phyloP scores from a whole-genome alignment of 2,797 vertebrate species.

The Pachyuromys duprasi region DNA sequence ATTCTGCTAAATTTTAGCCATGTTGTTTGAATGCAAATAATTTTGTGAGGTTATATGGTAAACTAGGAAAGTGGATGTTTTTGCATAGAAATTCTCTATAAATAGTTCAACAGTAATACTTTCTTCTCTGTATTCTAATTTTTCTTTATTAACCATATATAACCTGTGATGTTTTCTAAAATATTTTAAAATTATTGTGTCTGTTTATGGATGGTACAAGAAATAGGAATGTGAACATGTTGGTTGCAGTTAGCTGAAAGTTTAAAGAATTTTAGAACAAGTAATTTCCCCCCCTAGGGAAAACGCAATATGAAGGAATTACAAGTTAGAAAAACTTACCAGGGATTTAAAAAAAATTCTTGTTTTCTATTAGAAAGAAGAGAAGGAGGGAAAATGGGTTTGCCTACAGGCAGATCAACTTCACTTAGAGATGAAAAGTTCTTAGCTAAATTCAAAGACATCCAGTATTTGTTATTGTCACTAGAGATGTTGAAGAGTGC shows the following conservation, averaged over 20 bases:
- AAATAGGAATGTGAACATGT: neutral
- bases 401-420: neutral
- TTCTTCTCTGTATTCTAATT: neutral
- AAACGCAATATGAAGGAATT: neutral
- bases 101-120: neutral
- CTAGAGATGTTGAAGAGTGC: neutral
- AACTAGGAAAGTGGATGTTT: neutral
- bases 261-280: neutral
- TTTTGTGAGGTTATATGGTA: neutral
- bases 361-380: slow-evolving; percentile 4
- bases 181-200: neutral
- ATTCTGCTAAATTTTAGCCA: neutral
- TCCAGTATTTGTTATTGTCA: neutral
- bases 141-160: neutral
- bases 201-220: neutral
- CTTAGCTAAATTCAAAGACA: neutral
- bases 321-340: neutral
- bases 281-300: neutral
- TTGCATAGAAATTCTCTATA: neutral
- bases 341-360: neutral
- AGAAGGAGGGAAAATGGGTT: neutral
- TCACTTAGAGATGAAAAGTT: neutral
- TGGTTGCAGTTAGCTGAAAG: neutral
- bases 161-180: neutral
- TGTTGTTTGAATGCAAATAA: neutral